Evolutionary conservation across 1,140 invertebrate species (phyloP), one percentile per base, ranked within the genome.

Genomic region (Drosophila saltans): DNA sequence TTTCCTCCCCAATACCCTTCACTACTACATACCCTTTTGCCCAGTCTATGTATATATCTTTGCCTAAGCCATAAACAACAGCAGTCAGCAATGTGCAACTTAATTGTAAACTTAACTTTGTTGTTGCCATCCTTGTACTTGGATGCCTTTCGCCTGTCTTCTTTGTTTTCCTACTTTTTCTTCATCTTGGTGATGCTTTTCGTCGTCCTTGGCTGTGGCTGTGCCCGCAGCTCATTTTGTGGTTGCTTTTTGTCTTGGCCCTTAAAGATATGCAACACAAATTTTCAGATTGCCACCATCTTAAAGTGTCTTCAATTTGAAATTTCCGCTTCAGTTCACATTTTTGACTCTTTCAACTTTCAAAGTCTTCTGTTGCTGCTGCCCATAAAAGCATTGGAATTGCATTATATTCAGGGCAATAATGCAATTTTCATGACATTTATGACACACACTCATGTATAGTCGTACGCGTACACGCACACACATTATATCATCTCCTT

Each of bases 351-450:
- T 36, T 1, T 3, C 55, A 43, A 39, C 33, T 66, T n/a, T n/a
- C n/a, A n/a, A n/a, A n/a, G n/a, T 69, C 48, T 16, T 45, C 39
- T 41, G 9, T 52, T 16, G 21, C 28, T 40, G 26, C 30, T 26
- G 72, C 66, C 69, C 65, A 66, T 79, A 73, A 78, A 75, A 78
- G 71, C 79, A 78, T 69, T 78, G 60, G 64, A 78, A 75, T 78
- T 83, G 68, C 75, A 82, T 83, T 80, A 84, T 73, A 70, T 16
- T 48, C 67, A 69, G 39, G 65, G 58, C 61, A 71, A 83, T 78
- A 84, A 71, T 71, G 81, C 69, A 72, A 74, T 84, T 84, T 84
- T 66, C 67, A 70, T 74, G 39, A 39, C 81, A 71, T 79, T 69
- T 76, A 72, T 75, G 68, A 26, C 41, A 58, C 30, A 56, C 41